Evolutionary conservation across 2,797 vertebrate genomes (phyloP).

Genomic region (Enteromius paludinosus): DNA sequence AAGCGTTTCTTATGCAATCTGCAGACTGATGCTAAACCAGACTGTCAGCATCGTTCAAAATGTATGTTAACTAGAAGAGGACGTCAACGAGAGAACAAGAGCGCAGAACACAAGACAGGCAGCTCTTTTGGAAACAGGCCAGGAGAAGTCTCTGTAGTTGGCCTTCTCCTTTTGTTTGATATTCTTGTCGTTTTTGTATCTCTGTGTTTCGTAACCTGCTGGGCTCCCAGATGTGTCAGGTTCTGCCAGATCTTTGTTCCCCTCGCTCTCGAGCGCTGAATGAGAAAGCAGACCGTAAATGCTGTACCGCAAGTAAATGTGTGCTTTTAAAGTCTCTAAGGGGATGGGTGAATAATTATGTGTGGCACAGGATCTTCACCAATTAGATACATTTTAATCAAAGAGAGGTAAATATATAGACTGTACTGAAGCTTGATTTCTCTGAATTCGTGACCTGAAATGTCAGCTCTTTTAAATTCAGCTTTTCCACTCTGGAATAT

Average conservation of each 20-base stretch:
- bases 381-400: constrained; percentile 51
- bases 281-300: constrained; percentile 38
- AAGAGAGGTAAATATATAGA: constrained; percentile 23
- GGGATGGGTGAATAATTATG: constrained; percentile 53
- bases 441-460: constrained; percentile 3
- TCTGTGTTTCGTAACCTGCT: constrained; percentile 37
- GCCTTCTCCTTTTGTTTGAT: constrained; percentile 26
- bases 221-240: constrained; percentile 33
- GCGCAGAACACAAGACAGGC: constrained; percentile 41
- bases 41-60: constrained; percentile 57
- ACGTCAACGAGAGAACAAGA: constrained; percentile 29
- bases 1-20: constrained; percentile 6
- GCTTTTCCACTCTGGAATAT: not conserved
- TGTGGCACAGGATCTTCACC: constrained; percentile 47
- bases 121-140: constrained; percentile 41
- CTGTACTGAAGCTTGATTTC: constrained; percentile 5
- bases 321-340: constrained; percentile 43
- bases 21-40: constrained; percentile 19
- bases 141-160: constrained; percentile 31
- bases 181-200: constrained; percentile 35
- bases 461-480: not conserved
- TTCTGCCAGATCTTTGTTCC: constrained; percentile 31
- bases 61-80: constrained; percentile 23
- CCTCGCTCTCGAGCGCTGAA: constrained; percentile 21
- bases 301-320: constrained; percentile 23